These are phyloP conservation scores for Drosophila robusta DNA, from an alignment of 2,888 invertebrate genomes.

Conservation along the genomic window DNA sequence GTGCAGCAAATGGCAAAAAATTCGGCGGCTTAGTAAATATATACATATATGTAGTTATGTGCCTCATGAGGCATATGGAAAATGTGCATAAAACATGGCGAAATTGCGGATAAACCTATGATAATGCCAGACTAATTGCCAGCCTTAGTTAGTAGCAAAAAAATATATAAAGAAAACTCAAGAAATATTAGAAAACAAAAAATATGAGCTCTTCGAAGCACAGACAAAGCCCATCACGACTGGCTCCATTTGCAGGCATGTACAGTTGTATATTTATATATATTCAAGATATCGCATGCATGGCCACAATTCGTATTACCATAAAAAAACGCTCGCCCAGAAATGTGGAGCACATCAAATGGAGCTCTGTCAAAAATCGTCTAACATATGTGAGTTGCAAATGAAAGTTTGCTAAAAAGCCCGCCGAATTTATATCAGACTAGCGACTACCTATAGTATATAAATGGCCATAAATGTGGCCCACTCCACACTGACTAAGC, in stretches of 20 bases:
- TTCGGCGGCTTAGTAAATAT: slow-evolving; percentile 34
- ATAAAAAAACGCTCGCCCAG: slow-evolving; percentile 18
- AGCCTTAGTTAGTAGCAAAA: slow-evolving; percentile 10
- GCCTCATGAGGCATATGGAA: slow-evolving; percentile 10
- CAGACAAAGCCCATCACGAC: slow-evolving; percentile 37
- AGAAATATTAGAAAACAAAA: slow-evolving; percentile 2
- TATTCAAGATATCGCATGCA: slow-evolving; percentile 46
- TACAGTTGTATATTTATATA: not conserved
- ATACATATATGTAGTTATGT: slow-evolving; percentile 7
- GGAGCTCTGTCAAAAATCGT: slow-evolving; percentile 34
- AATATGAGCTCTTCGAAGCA: slow-evolving; percentile 6
- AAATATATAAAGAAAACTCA: slow-evolving; percentile 13
- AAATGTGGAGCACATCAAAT: slow-evolving; percentile 52
- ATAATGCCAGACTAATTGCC: slow-evolving; percentile 45
- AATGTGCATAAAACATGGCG: slow-evolving; percentile 3
- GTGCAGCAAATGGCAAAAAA: slow-evolving; percentile 56
- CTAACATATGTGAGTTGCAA: slow-evolving; percentile 59
- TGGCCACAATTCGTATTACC: slow-evolving; percentile 53
- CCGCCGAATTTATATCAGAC: slow-evolving; percentile 43
- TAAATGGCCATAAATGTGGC: slow-evolving; percentile 1
- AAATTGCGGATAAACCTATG: slow-evolving; percentile 36
- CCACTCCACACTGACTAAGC: not conserved
- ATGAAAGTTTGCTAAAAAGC: slow-evolving; percentile 62
- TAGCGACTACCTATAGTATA: slow-evolving; percentile 20
- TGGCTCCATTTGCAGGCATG: slow-evolving; percentile 29